These are phyloP conservation scores for Dipodomys spectabilis DNA, from an alignment of 2,113 vertebrate genomes.

Conservation along the genomic window DNA sequence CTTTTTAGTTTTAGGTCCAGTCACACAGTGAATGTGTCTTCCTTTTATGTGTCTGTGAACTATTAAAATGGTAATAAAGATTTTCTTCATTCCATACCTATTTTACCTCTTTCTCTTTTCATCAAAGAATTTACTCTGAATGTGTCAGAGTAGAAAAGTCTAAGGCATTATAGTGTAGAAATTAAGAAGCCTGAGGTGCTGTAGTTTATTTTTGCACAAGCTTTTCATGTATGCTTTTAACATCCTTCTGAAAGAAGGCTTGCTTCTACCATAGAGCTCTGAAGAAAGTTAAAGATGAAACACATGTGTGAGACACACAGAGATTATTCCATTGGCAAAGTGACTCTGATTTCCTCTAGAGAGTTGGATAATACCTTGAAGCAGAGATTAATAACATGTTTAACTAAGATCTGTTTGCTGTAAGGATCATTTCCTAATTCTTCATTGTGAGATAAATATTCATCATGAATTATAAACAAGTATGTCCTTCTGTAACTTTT, in stretches of 20 bases:
- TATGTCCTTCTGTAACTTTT: slow-evolving; percentile 49
- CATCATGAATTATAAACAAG: slow-evolving; percentile 76
- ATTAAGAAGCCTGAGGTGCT: slow-evolving; percentile 83
- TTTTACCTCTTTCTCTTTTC: slow-evolving; percentile 82
- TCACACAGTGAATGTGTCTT: slow-evolving; percentile 56
- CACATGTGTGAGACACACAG: slow-evolving; percentile 78
- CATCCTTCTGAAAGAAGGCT: slow-evolving; percentile 75
- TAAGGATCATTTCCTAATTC: slow-evolving; percentile 82
- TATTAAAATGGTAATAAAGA: slow-evolving; percentile 85
- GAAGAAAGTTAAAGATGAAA: slow-evolving; percentile 83
- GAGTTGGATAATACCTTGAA: slow-evolving; percentile 80
- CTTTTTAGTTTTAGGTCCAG: slow-evolving; percentile 65
- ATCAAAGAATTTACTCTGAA: slow-evolving; percentile 82
- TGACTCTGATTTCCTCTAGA: slow-evolving; percentile 77
- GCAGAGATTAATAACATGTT: slow-evolving; percentile 83
- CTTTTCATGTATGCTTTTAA: slow-evolving; percentile 87
- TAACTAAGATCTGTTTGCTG: slow-evolving; percentile 85
- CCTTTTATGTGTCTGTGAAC: slow-evolving; percentile 74
- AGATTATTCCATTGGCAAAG: slow-evolving; percentile 78
- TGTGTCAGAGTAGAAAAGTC: slow-evolving; percentile 83
- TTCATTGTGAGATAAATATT: slow-evolving; percentile 78
- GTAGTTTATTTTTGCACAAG: slow-evolving; percentile 78
- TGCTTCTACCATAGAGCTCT: slow-evolving; percentile 72
- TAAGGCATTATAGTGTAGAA: slow-evolving; percentile 84
- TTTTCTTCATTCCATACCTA: slow-evolving; percentile 78